Conservation (phyloP, 2,888 invertebrate species). For the Chesias legatella region DNA sequence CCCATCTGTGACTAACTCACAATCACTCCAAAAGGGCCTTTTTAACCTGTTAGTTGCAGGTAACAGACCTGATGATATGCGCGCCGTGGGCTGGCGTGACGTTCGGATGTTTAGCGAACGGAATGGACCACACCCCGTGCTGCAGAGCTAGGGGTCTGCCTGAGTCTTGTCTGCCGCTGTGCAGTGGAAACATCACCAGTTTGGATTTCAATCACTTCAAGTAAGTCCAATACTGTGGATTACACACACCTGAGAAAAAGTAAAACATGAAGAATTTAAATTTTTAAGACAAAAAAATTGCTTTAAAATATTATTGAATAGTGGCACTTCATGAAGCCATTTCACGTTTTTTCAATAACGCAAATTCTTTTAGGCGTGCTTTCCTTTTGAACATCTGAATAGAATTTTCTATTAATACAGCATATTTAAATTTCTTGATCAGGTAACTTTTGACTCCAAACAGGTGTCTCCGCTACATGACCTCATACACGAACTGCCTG, state of each 20-base stretch:
- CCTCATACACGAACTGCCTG: constrained; percentile 89
- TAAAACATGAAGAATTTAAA: no score
- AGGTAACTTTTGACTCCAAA: constrained; percentile 68
- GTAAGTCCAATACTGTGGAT: constrained; percentile 82
- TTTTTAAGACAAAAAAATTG: no score
- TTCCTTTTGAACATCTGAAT: no score
- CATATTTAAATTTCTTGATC: constrained; percentile 8
- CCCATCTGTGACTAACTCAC: constrained; percentile 68
- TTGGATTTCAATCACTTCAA: constrained; percentile 91
- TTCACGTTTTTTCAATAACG: no score
- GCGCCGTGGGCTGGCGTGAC: constrained; percentile 92
- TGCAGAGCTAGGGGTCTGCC: constrained; percentile 88
- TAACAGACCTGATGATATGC: constrained; percentile 93
- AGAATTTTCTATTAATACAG: no score
- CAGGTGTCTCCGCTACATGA: constrained; percentile 89
- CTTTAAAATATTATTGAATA: no score
- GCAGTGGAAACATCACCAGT: constrained; percentile 88
- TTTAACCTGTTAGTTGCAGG: constrained; percentile 77
- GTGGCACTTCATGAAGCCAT: no score
- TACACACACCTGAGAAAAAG: no score
- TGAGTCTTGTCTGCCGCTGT: constrained; percentile 86
- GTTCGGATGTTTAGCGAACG: constrained; percentile 89
- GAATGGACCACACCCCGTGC: constrained; percentile 90
- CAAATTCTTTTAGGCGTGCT: no score
- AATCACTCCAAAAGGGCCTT: constrained; percentile 46